Evolutionary conservation across 2,888 invertebrate genomes (phyloP).

Genomic region (Rhaphigaster nebulosa): DNA sequence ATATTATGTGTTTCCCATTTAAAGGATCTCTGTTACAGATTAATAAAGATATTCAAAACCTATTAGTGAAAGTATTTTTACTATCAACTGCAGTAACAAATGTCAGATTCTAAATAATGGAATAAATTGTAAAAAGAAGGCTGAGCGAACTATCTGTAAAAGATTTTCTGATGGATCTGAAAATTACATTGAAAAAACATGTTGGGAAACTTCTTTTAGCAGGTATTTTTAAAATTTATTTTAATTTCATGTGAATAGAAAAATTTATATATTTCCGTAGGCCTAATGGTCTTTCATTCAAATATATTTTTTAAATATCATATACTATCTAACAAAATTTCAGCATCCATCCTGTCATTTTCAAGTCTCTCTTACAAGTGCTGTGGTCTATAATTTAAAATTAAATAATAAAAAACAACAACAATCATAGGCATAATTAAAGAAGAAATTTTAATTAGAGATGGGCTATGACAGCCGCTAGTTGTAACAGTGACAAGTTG

Average conservation of each 20-base stretch:
- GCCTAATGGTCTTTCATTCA: too few relatives aligned
- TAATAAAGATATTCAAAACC: conserved; percentile 66
- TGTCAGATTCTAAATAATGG: conserved; percentile 58
- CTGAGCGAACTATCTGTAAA: conserved; percentile 59
- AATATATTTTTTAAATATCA: too few relatives aligned
- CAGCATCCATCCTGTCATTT: too few relatives aligned
- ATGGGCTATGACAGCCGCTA: too few relatives aligned
- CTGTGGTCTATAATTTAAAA: too few relatives aligned
- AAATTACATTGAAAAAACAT: conserved; percentile 58
- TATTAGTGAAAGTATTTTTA: conserved; percentile 67
- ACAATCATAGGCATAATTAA: too few relatives aligned
- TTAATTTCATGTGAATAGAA: neutral
- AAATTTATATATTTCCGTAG: too few relatives aligned
- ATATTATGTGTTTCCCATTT: neutral
- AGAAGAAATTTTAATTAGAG: too few relatives aligned
- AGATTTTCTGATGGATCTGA: conserved; percentile 59
- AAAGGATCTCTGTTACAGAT: conserved; percentile 1
- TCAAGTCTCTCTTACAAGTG: too few relatives aligned
- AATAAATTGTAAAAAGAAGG: conserved; percentile 59
- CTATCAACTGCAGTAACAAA: conserved; percentile 57
- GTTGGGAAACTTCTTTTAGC: conserved; percentile 57
- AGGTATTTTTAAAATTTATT: conserved; percentile 1
- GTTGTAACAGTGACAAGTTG: too few relatives aligned
- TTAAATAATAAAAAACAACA: too few relatives aligned
- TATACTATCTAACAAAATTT: too few relatives aligned